Percentiles rank a stretch among this genome's conserved stretches.
These are phyloP conservation scores for Istiophorus platypterus DNA, from an alignment of 2,113 vertebrate genomes.

Conservation along the genomic window DNA sequence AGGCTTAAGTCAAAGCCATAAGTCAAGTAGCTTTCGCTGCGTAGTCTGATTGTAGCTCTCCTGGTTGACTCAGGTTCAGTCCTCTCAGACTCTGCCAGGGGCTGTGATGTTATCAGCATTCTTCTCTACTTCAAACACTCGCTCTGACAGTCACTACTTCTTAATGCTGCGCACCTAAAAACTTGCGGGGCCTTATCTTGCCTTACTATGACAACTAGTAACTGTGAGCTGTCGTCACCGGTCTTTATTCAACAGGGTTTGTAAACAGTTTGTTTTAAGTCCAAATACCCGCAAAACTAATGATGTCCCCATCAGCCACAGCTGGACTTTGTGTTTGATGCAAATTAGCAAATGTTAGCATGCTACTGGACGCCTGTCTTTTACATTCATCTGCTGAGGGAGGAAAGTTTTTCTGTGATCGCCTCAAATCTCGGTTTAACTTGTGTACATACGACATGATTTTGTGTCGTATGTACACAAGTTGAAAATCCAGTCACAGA, in stretches of 20 bases:
- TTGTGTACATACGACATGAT: too few relatives aligned
- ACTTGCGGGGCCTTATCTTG: not conserved
- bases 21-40: not conserved
- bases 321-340: not conserved
- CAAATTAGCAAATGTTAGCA: not conserved
- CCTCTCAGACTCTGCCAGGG: not conserved
- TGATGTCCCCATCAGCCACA: not conserved
- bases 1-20: not conserved
- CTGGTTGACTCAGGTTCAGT: not conserved
- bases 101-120: not conserved
- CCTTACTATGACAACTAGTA: not conserved
- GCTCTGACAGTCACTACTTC: conserved; percentile 2
- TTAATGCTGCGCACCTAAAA: not conserved
- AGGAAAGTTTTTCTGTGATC: not conserved
- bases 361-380: not conserved
- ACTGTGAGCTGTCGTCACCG: not conserved
- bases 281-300: too few relatives aligned
- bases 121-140: conserved; percentile 15
- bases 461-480: too few relatives aligned
- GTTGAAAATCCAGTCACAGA: too few relatives aligned
- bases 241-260: too few relatives aligned
- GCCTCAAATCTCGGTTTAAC: not conserved
- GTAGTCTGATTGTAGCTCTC: not conserved
- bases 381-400: not conserved
- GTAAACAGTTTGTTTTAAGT: too few relatives aligned